Base-by-base conservation (phyloP, 2,113 vertebrate genomes). In the Bombycilla garrulus region DNA sequence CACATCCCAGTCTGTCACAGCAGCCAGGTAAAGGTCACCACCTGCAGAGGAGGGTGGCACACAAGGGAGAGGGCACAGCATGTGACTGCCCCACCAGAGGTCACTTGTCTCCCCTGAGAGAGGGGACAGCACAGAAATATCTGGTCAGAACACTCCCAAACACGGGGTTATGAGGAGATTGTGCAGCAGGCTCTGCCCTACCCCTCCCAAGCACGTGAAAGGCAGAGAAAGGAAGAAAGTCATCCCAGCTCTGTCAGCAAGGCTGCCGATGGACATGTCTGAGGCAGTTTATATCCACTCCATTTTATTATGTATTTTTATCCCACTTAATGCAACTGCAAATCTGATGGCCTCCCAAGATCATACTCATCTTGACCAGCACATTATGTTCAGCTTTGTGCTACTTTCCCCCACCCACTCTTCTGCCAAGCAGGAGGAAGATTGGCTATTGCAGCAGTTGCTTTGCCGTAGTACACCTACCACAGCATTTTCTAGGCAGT, bases 231-330 rank as follows among this genome's bases (percentile, higher is more conserved):
- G 66, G 38, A 72, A 79, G 36, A n/a, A 84, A 64, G 69, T 15
- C 10, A 21, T 22, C 45, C 51, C 1, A 4, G 51, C 33, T 89
- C 54, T 2, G 1, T 44, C 62, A 73, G 60, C 73, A 81, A 53
- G 54, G 33, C 79, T 79, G 78, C 33, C 0, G 0, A 42, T 1
- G 28, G 48, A 3, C 64, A 14, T 31, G 29, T 48, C 13, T 35
- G 62, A 90, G 54, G 74, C 74, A 62, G 28, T 65, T 87, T 33
- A 73, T 23, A 61, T 14, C 35, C 54, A 9, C 57, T 62, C 42
- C 5, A 10, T 61, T 81, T 44, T 38, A 47, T 57, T 24, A 71
- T 4, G 50, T 81, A 66, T 80, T 89, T 90, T 90, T 62, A 88
- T 71, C 42, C 64, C 36, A n/a, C 13, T 33, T 56, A 70, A 40